Percentiles rank a stretch among this genome's conserved stretches.
phyloP scores from a whole-genome alignment of 2,113 vertebrate species.

The Nesoenas mayeri region DNA sequence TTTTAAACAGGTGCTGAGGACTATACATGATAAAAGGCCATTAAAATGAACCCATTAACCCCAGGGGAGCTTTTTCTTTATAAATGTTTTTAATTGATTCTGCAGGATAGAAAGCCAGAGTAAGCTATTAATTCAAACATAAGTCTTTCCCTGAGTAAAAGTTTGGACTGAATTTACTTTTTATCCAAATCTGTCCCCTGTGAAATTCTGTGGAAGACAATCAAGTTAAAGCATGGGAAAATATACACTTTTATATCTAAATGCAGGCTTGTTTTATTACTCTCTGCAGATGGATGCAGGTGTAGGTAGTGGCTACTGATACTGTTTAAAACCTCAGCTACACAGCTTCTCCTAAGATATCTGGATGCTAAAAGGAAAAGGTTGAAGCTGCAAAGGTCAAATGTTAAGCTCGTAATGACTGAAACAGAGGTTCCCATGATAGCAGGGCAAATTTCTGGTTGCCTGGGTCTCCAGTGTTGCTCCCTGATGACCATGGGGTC shows the following conservation, averaged over 20 bases:
- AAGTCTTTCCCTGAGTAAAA: constrained; percentile 14
- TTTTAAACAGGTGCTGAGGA: constrained; percentile 15
- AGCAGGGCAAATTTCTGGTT: neutral
- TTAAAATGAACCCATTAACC: neutral
- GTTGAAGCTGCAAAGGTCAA: neutral
- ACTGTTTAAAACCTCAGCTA: neutral
- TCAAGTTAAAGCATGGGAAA: constrained; percentile 41
- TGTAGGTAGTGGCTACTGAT: constrained; percentile 48
- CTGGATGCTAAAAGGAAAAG: neutral
- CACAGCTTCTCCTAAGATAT: neutral
- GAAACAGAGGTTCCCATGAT: neutral
- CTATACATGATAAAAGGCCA: neutral
- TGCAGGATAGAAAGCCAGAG: neutral
- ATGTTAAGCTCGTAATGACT: neutral
- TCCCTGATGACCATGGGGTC: neutral
- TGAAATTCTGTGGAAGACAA: constrained; percentile 27
- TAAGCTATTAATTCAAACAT: neutral
- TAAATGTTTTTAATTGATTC: constrained; percentile 4
- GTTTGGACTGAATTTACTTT: constrained; percentile 20
- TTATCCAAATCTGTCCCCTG: constrained; percentile 5
- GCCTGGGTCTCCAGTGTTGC: neutral
- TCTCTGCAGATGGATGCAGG: constrained; percentile 33
- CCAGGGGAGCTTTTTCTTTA: neutral
- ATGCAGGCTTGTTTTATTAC: neutral
- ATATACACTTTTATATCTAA: neutral